Base-by-base conservation (phyloP, 2,888 invertebrate genomes). In the Thecophora atra region DNA sequence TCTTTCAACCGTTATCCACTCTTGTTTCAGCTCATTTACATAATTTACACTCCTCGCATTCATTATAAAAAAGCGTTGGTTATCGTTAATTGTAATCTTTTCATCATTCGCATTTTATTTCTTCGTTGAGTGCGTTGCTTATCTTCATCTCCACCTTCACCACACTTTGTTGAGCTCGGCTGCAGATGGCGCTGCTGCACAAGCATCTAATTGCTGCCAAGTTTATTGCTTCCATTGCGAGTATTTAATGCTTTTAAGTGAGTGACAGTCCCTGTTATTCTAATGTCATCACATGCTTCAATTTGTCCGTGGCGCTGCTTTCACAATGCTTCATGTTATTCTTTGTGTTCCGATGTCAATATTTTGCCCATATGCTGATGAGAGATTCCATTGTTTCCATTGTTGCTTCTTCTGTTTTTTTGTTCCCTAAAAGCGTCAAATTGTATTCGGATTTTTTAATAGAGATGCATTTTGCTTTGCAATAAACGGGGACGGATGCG, bases 181-280 rank as follows among this genome's bases (percentile, higher is more conserved):
- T 17, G 37, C 1, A 2, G 11, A 37, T 8, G 7, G 37, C 37
- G 37, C n/a, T 37, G 21, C 21, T 7, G 11, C 26, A 26, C 17
- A 58, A 58, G 58, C 58, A 58, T 58, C 28, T 58, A 58, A 58
- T 58, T 26, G 26, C 28, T 28, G 26, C 58, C 13, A 58, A 17
- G 4, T 28, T 58, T 15, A 21, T 58, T 13, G 24, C 26, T 58
- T 24, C 24, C 58, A 26, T 58, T 58, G 4, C 21, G n/a, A 17
- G 19, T 2, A 54, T 58, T 15, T 28, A 58, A 58, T 15, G 26
- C 58, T 28, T 58, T 28, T 58, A 58, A 58, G 21, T 58, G 58
- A 28, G 26, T 28, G 26, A 58, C 26, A 58, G 58, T 21, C 54
- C 21, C 5, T 21, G 54, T 54, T 21, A 24, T 54, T 6, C 4